Base-by-base conservation (phyloP, 1,140 invertebrate genomes). In the Heliconius nattereri region DNA sequence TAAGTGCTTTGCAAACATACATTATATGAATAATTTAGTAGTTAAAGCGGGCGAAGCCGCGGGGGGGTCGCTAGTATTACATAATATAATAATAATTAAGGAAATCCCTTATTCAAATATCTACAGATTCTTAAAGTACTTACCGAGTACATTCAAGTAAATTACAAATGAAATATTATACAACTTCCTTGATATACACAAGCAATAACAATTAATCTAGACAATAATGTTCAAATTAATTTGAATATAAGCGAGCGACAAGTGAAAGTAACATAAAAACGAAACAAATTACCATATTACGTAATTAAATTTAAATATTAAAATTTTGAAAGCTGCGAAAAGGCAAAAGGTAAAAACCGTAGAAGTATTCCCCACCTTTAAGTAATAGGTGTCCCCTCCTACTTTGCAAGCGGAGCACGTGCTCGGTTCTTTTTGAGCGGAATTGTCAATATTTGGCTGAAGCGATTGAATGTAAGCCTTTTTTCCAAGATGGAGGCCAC, bases 401-500 rank as follows among this genome's bases (percentile, higher is more conserved):
- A 85, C 85, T 87, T 80, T 57, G 82, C 83, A 92, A 78, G 81
- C 91, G 35, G 85, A 84, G 88, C 92, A 94, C 92, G 92, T 91
- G 70, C 85, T 87, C 89, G 91, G 86, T 93, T 92, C 91, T 92
- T 93, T 92, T 89, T 89, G 89, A 91, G 88, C 88, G 89, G 90
- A 92, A 94, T 94, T 94, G 91, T 90, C 89, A 89, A 89, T 90
- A 91, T 91, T 87, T 81, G 78, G 81, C 80, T 78, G 75, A 84
- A 81, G 84, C 86, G 86, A 91, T 90, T 90, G 87, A 91, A 90
- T 91, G 87, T 85, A 90, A 90, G 89, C 90, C 91, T 91, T 91
- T 88, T 86, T 81, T 78, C 80, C 74, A 83, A 71, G 87, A 83
- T 87, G 87, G 85, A 93, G 75, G 90, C 85, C 83, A 85, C 87